Evolutionary conservation across 2,888 invertebrate genomes (phyloP).

Genomic region (Tipula helvola): DNA sequence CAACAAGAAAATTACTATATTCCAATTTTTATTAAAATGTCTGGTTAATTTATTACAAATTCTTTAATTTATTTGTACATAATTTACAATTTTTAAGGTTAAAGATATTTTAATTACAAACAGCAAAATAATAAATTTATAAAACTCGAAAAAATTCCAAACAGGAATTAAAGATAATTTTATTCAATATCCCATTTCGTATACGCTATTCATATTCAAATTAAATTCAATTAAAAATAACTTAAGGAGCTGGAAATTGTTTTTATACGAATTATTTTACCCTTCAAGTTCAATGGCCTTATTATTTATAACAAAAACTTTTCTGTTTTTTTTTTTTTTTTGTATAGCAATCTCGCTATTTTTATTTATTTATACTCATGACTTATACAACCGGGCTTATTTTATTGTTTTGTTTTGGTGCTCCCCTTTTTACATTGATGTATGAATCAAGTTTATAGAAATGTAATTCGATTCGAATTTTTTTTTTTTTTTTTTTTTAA

Average conservation of each 20-base stretch:
- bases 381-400: background rate
- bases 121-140: background rate
- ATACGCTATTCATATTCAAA: background rate
- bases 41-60: background rate
- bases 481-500: background rate
- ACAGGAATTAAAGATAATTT: background rate
- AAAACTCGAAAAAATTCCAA: background rate
- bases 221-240: conserved; percentile 4
- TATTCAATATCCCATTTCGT: conserved; percentile 4
- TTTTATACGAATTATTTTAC: background rate
- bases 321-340: background rate
- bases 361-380: background rate
- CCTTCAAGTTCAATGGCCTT: conserved; percentile 4
- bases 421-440: background rate
- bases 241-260: background rate
- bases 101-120: background rate
- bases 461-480: background rate
- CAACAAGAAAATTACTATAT: background rate
- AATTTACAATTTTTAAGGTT: background rate
- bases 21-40: background rate
- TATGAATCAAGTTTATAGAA: background rate
- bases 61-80: background rate
- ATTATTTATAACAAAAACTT: background rate
- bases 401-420: background rate
- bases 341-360: background rate